phyloP scores from a whole-genome alignment of 2,113 vertebrate genomes.

The Pachycephala philippinensis region DNA sequence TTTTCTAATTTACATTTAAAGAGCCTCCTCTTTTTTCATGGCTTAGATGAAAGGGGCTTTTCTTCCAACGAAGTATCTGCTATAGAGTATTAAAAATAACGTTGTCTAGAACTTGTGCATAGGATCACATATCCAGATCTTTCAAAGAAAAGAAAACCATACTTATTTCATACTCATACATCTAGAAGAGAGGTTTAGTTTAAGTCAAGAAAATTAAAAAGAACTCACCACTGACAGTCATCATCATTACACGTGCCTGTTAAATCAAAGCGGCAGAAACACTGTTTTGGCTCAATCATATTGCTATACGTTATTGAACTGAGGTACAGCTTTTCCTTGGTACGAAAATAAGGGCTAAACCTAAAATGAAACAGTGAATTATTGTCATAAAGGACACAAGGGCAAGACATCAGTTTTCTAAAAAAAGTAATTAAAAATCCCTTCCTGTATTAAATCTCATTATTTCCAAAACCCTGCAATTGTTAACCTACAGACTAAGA shows the following conservation, averaged over 20 bases:
- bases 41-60: not conserved
- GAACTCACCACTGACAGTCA: constrained; percentile 88
- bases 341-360: constrained; percentile 96
- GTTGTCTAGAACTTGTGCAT: not conserved
- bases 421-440: not conserved
- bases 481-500: not conserved
- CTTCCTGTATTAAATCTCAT: not conserved
- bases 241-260: constrained; percentile 96
- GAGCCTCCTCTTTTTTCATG: not conserved
- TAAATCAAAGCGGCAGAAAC: constrained; percentile 94
- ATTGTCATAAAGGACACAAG: not conserved
- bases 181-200: not conserved
- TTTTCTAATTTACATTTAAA: not conserved
- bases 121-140: not conserved
- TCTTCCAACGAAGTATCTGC: not conserved
- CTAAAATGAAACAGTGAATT: constrained; percentile 58
- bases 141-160: not conserved
- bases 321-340: constrained; percentile 91
- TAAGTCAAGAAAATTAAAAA: not conserved
- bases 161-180: not conserved
- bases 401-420: not conserved
- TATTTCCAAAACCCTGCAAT: not conserved
- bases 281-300: constrained; percentile 83
- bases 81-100: not conserved
- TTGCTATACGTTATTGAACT: constrained; percentile 91